Percentiles rank a stretch among this genome's conserved stretches.
phyloP scores from a whole-genome alignment of 1,140 invertebrate genomes.

The Callitettix versicolor region DNA sequence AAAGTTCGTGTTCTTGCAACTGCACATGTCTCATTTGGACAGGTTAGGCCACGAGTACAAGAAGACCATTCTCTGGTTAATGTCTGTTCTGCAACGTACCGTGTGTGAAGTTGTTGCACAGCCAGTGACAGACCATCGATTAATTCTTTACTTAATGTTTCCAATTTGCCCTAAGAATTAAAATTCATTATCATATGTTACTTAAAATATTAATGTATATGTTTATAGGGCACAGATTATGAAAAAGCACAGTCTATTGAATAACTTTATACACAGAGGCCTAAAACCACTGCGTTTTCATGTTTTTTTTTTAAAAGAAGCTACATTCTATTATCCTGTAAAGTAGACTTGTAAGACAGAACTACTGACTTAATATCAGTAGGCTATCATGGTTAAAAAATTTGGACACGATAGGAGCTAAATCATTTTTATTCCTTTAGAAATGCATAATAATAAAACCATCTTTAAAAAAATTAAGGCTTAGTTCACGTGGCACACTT shows the following conservation, averaged over 20 bases:
- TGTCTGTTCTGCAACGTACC: slow-evolving; percentile 42
- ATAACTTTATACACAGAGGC: neutral
- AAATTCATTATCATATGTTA: neutral
- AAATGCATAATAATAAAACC: too few species aligned
- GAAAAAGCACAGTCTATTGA: neutral
- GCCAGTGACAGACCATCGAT: slow-evolving; percentile 36
- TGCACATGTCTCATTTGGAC: slow-evolving; percentile 52
- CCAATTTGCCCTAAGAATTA: slow-evolving; percentile 28
- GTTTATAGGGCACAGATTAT: neutral
- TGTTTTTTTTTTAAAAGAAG: neutral
- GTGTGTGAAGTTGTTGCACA: slow-evolving; percentile 44
- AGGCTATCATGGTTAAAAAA: too few species aligned
- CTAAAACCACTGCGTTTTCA: neutral
- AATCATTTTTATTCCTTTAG: too few species aligned
- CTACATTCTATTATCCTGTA: too few species aligned
- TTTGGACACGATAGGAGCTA: too few species aligned
- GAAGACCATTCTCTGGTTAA: slow-evolving; percentile 61
- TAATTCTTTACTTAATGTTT: slow-evolving; percentile 34
- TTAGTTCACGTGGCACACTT: too few species aligned
- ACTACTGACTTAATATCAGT: too few species aligned
- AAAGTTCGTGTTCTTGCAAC: slow-evolving; percentile 60
- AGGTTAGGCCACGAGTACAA: slow-evolving; percentile 51
- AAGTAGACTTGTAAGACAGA: too few species aligned
- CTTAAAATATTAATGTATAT: neutral
- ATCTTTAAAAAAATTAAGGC: too few species aligned